These are phyloP conservation scores for Melipona quadrifasciata DNA, from an alignment of 1,140 invertebrate genomes.

Conservation along the genomic window DNA sequence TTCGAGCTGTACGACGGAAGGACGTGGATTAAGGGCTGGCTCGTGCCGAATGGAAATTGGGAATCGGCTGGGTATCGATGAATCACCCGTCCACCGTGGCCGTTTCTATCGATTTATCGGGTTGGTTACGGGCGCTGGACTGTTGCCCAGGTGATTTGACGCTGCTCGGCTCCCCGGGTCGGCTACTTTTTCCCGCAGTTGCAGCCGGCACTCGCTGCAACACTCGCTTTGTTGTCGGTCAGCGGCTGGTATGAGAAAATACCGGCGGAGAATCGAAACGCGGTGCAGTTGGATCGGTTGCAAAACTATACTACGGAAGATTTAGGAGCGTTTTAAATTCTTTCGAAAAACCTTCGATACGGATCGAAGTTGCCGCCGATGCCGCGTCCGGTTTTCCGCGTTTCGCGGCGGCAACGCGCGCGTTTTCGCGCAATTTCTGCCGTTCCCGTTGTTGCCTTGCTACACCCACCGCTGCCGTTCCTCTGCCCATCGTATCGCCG, in stretches of 20 bases:
- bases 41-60: conserved; percentile 75
- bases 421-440: background rate
- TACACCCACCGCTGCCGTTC: background rate
- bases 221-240: conserved; percentile 47
- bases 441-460: background rate
- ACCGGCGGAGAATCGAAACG: conserved; percentile 10
- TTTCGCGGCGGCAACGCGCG: background rate
- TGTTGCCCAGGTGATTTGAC: conserved; percentile 75
- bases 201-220: background rate
- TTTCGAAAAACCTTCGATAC: conserved; percentile 11
- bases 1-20: conserved; percentile 60
- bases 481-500: background rate
- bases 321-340: conserved; percentile 42
- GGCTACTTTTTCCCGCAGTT: conserved; percentile 32
- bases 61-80: conserved; percentile 72
- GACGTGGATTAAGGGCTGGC: conserved; percentile 72
- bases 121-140: conserved; percentile 63
- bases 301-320: conserved; percentile 18
- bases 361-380: too few species aligned
- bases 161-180: conserved; percentile 39
- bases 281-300: conserved; percentile 24
- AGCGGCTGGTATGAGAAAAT: conserved; percentile 40
- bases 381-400: background rate
- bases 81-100: conserved; percentile 58
- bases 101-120: conserved; percentile 74